Evolutionary conservation across 2,888 invertebrate species (phyloP).

Genomic region (Bursaphelenchus okinawaensis): DNA sequence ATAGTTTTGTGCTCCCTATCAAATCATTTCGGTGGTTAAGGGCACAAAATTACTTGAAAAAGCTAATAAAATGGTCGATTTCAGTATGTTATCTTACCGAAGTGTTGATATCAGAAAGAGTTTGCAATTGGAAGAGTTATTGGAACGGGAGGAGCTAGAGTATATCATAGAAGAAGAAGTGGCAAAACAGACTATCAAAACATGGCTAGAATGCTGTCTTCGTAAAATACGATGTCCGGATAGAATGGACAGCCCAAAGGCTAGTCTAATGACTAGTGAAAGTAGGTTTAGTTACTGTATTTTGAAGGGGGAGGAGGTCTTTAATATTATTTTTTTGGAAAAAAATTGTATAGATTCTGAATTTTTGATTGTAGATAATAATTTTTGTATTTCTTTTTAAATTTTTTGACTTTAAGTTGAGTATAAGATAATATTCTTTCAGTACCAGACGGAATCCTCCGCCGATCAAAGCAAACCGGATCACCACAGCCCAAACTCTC

Average conservation of each 20-base stretch:
- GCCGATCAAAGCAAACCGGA: neutral
- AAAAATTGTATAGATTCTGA: too few species aligned
- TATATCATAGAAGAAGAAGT: constrained; percentile 97
- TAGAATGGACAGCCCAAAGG: constrained; percentile 10
- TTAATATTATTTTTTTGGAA: too few species aligned
- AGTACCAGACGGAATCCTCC: neutral
- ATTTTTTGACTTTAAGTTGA: neutral
- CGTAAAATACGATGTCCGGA: constrained; percentile 22
- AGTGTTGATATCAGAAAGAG: constrained; percentile 96
- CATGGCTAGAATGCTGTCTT: constrained; percentile 27
- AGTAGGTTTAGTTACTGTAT: too few species aligned
- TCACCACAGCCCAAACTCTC: neutral
- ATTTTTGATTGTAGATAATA: neutral
- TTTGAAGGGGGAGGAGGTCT: too few species aligned
- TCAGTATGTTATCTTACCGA: constrained; percentile 83
- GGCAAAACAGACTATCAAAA: constrained; percentile 95
- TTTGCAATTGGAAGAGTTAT: constrained; percentile 88
- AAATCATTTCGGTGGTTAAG: too few species aligned
- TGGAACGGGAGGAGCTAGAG: constrained; percentile 95
- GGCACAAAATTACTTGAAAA: too few species aligned
- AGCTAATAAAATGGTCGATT: neutral
- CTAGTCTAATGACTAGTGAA: constrained; percentile 5
- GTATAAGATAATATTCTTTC: neutral
- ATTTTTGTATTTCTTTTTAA: neutral
- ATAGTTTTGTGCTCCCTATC: too few species aligned